These are phyloP conservation scores for Podarcis cretensis DNA, from an alignment of 2,113 vertebrate genomes.

Conservation along the genomic window DNA sequence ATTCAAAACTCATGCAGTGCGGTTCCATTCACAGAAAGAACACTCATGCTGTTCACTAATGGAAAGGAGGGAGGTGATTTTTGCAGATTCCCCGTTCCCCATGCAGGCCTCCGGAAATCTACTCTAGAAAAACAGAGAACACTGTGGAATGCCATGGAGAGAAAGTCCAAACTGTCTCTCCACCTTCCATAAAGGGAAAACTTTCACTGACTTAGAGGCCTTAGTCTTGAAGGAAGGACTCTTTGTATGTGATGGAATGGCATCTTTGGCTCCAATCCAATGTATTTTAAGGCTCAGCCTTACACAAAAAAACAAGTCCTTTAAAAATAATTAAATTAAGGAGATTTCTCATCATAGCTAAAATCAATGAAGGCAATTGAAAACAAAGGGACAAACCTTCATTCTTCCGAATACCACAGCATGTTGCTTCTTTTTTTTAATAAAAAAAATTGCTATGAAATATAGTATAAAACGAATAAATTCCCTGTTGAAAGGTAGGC, in stretches of 20 bases:
- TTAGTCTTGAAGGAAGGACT: neutral
- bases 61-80: neutral
- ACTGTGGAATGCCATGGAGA: neutral
- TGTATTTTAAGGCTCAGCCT: neutral
- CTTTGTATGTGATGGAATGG: too few relatives aligned
- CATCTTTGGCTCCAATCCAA: neutral
- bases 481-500: conserved; percentile 1
- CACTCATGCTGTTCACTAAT: neutral
- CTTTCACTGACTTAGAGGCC: neutral
- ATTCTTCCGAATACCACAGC: neutral
- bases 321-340: neutral
- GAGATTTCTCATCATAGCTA: neutral
- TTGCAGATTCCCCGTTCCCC: neutral
- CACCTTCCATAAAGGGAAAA: neutral
- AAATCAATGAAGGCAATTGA: neutral
- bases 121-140: neutral
- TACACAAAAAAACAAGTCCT: neutral
- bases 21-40: neutral
- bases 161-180: neutral
- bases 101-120: neutral
- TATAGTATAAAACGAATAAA: rapidly evolving
- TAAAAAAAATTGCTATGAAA: conserved; percentile 14
- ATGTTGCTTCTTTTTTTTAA: neutral
- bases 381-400: neutral
- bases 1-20: neutral